Conservation (phyloP, 1,140 invertebrate species). For the Parasteatoda tepidariorum region DNA sequence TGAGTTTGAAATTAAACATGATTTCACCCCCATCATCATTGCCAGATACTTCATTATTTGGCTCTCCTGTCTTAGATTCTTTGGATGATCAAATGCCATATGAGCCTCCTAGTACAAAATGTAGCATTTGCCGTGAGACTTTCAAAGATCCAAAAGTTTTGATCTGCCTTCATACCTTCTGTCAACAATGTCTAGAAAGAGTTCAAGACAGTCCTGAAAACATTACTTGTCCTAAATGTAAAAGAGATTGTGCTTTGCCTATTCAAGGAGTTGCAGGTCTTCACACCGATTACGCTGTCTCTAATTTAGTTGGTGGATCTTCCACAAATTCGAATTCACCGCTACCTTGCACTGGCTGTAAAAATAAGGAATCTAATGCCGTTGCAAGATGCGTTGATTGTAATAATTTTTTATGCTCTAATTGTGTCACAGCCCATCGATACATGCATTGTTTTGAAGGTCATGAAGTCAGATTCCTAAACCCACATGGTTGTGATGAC, state of each 20-base stretch:
- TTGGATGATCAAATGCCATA: constrained; percentile 15
- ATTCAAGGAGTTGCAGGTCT: constrained; percentile 67
- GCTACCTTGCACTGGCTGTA: constrained; percentile 82
- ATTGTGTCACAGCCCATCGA: constrained; percentile 97
- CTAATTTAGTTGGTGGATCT: constrained; percentile 70
- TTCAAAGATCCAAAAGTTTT: constrained; percentile 79
- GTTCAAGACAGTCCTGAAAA: constrained; percentile 75
- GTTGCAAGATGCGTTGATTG: constrained; percentile 93
- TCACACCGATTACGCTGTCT: constrained; percentile 76
- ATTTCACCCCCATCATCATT: constrained; percentile 56
- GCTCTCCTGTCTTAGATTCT: constrained; percentile 40
- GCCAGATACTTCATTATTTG: constrained; percentile 53
- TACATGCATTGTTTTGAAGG: constrained; percentile 99
- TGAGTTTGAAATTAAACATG: constrained; percentile 34
- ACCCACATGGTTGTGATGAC: constrained; percentile 76
- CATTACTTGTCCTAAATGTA: constrained; percentile 83
- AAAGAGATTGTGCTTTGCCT: constrained; percentile 74
- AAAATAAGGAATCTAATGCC: constrained; percentile 85
- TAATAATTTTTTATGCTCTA: constrained; percentile 92
- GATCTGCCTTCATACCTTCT: constrained; percentile 86
- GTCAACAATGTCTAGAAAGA: constrained; percentile 82
- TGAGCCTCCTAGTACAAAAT: constrained; percentile 72
- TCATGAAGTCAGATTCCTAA: constrained; percentile 91
- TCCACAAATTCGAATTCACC: constrained; percentile 60
- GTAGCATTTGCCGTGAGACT: constrained; percentile 83